Conservation (phyloP, 2,888 invertebrate species). For the Ophion ventricosus region DNA sequence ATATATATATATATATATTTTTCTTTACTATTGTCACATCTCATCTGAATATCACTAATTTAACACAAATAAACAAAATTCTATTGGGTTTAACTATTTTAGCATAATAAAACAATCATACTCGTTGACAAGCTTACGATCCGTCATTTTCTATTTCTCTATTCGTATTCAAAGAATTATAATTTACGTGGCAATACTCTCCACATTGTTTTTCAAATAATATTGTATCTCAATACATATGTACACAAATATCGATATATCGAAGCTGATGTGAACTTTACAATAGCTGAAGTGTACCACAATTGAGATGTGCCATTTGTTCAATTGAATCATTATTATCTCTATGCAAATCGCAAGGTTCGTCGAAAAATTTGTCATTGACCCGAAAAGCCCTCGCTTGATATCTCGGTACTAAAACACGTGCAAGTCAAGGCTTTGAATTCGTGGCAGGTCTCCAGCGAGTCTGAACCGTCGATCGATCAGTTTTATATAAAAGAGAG, state of each 20-base stretch:
- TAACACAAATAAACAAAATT: neutral
- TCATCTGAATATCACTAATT: neutral
- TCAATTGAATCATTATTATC: neutral
- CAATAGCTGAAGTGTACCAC: neutral
- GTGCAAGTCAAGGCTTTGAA: constrained; percentile 73
- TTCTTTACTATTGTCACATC: neutral
- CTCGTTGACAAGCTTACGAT: neutral
- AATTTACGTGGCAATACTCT: neutral
- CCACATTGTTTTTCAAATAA: neutral
- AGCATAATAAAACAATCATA: neutral
- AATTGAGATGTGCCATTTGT: constrained; percentile 25
- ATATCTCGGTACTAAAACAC: constrained; percentile 63
- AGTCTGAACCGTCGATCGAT: constrained; percentile 67
- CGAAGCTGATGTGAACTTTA: no score
- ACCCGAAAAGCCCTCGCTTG: constrained; percentile 69
- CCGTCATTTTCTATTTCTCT: neutral
- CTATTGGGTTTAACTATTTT: neutral
- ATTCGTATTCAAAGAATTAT: neutral
- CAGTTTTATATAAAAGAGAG: constrained; percentile 19
- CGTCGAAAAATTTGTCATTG: constrained; percentile 71
- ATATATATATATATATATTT: neutral
- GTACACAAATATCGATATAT: no score
- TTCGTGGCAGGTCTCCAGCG: constrained; percentile 76
- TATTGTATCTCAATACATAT: neutral
- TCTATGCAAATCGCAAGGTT: constrained; percentile 1